Conservation (phyloP, 37 sponge, comb jelly and placozoan genomes). For the Theonella swinhoei region DNA sequence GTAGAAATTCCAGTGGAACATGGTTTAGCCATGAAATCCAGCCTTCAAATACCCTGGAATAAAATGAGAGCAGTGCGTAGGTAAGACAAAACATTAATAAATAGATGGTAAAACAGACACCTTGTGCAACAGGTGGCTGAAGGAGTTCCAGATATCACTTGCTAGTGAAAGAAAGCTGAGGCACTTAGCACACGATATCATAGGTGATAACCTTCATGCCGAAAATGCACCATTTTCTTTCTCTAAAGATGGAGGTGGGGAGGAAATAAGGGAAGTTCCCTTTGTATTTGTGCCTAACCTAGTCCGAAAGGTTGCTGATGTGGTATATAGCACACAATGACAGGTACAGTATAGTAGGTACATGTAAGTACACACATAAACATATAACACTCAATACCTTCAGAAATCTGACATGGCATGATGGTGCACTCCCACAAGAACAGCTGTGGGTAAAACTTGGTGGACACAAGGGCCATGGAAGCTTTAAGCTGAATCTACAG, state of each 20-base stretch:
- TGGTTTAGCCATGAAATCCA: slow-evolving; percentile 41
- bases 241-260: slow-evolving; percentile 5
- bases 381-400: not conserved
- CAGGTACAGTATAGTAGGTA: not conserved
- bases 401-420: slow-evolving; percentile 42
- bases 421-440: slow-evolving; percentile 32
- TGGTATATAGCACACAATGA: not conserved
- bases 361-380: not conserved
- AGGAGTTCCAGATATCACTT: slow-evolving; percentile 5
- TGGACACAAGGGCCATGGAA: slow-evolving; percentile 37
- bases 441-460: slow-evolving; percentile 48
- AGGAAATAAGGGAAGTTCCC: slow-evolving; percentile 14
- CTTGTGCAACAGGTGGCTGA: slow-evolving; percentile 21
- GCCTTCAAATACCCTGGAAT: slow-evolving; percentile 31
- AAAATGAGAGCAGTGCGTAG: slow-evolving; percentile 28
- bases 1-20: slow-evolving; percentile 19
- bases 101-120: no score
- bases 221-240: slow-evolving; percentile 36
- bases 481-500: slow-evolving; percentile 42
- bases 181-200: not conserved
- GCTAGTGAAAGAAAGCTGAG: slow-evolving; percentile 43
- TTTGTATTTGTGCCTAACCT: slow-evolving; percentile 28
- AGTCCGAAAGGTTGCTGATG: not conserved
- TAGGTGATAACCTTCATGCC: not conserved
- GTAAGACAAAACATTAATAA: not conserved